Percentiles rank a stretch among this genome's conserved stretches.
Evolutionary conservation across 2,797 vertebrate species (phyloP).

Genomic region (Oreonectes daqikongensis): DNA sequence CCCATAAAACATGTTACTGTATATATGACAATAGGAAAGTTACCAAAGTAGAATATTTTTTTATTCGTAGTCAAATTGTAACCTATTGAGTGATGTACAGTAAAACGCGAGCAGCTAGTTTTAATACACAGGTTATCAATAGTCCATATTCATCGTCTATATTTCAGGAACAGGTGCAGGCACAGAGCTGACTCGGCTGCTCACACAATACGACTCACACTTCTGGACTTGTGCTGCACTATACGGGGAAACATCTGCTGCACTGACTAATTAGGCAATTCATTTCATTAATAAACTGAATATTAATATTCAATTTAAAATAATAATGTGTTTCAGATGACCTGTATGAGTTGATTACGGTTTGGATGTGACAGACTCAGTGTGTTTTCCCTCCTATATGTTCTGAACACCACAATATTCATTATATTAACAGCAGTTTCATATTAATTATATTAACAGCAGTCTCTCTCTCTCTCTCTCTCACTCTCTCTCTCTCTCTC

Average conservation of each 20-base stretch:
- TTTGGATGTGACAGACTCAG: not conserved
- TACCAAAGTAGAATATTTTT: not conserved
- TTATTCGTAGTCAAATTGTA: not conserved
- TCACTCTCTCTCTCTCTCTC: too few relatives aligned
- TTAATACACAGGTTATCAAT: not conserved
- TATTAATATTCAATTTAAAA: constrained; percentile 2
- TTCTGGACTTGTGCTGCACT: not conserved
- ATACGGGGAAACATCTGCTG: constrained; percentile 7
- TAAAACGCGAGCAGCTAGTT: not conserved
- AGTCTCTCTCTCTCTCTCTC: too few relatives aligned
- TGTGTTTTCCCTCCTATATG: not conserved
- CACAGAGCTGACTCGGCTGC: not conserved
- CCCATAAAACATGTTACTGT: too few relatives aligned
- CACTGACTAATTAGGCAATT: not conserved
- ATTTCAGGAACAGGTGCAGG: not conserved
- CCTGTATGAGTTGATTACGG: not conserved
- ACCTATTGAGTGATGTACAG: not conserved
- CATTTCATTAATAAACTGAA: not conserved
- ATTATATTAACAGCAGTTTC: too few relatives aligned
- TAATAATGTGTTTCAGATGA: constrained; percentile 14
- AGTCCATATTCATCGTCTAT: not conserved
- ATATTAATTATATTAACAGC: too few relatives aligned
- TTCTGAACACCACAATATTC: too few relatives aligned
- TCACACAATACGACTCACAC: not conserved
- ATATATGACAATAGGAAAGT: too few relatives aligned